Base-by-base conservation (phyloP, 2,888 invertebrate genomes). In the Linnaemya tessellans region DNA sequence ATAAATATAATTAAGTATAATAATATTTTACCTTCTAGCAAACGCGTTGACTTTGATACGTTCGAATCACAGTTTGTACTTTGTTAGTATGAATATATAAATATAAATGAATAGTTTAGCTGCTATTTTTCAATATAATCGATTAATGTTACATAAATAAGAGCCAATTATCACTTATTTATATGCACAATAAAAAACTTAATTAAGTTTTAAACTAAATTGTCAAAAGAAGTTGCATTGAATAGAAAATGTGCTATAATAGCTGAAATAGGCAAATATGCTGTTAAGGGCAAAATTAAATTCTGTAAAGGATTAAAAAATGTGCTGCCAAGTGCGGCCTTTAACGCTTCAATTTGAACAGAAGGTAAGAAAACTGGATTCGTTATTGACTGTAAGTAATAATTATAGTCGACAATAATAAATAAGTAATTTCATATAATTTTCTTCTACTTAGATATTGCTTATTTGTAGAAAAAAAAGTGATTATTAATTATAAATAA, bases 331-430 rank as follows among this genome's bases (percentile, higher is more conserved):
- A n/a, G n/a, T 20, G 18, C 10, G 13, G 11, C 11, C 15, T n/a
- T n/a, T 15, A 51, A 20, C 51, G 7, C 20, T 51, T 51, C 20
- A 22, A 49, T 20, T 20, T 49, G 10, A 49, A 49, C 18, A 49
- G 49, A 49, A 51, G 51, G 22, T 20, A 51, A 25, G 56, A 56
- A 56, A 56, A 56, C 56, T 56, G 56, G 56, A 56, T 56, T 56
- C 25, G 15, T 25, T 54, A 22, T 13, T 25, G n/a, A 56, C 54
- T 56, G 8, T 4, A 56, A 25, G 5, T 25, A 25, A 13, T 18
- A 56, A 56, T 56, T 56, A 56, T 25, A 22, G 15, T 25, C 56
- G 13, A 56, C 15, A 25, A 13, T 56, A 25, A 15, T 25, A 25
- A 56, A 13, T 56, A 56, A 54, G 11, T 22, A 22, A 54, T 54